phyloP scores from a whole-genome alignment of 2,888 invertebrate species.

The Cephus rjabovi region DNA sequence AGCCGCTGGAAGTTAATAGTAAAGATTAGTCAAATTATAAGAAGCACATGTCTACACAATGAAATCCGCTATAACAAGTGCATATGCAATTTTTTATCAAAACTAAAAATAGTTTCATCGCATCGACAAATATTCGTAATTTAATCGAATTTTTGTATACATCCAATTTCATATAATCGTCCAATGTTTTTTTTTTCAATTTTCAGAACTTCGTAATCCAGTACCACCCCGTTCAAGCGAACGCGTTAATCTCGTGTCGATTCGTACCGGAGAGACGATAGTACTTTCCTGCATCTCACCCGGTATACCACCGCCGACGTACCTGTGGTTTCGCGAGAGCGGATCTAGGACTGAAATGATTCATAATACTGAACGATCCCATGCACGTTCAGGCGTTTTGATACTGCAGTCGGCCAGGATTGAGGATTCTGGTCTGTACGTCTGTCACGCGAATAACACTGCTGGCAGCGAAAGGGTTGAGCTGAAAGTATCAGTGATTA shows the following conservation, averaged over 20 bases:
- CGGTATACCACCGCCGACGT: constrained; percentile 67
- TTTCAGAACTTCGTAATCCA: constrained; percentile 61
- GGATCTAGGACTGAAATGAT: constrained; percentile 60
- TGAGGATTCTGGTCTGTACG: constrained; percentile 88
- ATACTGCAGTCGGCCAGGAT: constrained; percentile 68
- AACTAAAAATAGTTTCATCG: background rate
- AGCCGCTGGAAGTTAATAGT: background rate
- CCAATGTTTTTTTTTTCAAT: constrained; percentile 15
- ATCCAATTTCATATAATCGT: background rate
- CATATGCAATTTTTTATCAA: background rate
- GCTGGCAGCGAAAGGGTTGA: constrained; percentile 74
- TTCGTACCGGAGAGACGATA: constrained; percentile 65
- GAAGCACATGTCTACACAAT: background rate
- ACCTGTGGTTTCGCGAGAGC: constrained; percentile 63
- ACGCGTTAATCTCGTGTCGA: constrained; percentile 60
- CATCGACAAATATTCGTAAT: background rate
- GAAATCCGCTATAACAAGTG: background rate
- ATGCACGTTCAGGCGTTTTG: constrained; percentile 63
- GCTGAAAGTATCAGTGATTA: constrained; percentile 63
- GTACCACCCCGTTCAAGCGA: constrained; percentile 65
- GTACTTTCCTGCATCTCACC: constrained; percentile 68
- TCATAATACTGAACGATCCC: constrained; percentile 61
- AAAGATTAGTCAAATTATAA: background rate
- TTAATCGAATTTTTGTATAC: background rate
- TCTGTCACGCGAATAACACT: constrained; percentile 92